Base-by-base conservation (phyloP, 2,797 vertebrate genomes). In the Prionace glauca region DNA sequence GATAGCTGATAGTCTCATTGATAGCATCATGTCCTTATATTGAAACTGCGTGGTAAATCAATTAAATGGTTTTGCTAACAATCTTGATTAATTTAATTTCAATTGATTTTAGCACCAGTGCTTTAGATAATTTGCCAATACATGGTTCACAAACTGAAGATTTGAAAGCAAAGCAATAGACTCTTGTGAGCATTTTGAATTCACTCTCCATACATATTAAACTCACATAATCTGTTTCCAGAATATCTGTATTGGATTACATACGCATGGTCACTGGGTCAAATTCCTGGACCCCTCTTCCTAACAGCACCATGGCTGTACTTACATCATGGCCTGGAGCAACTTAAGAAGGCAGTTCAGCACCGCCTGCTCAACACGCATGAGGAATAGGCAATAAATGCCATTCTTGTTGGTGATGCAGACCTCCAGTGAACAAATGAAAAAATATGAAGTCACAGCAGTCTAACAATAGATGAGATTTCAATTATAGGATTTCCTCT, bases 1-100 rank as follows among this genome's bases (percentile, higher is more conserved):
- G 91, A 96, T 96, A 11, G 95, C 95, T 67, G 96, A 96, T 77
- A 96, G 95, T 96, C 96, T 96, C 95, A 88, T 96, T 72, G 88
- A 96, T 77, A 96, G 94, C 95, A 71, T 95, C 79, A 86, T 95
- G 96, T 95, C 96, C 96, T 91, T 95, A 50, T 91, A 96, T 95
- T 60, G 84, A 95, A 97, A 96, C 95, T 96, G 96, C 95, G 65
- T 69, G 95, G 96, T 96, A 96, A 96, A 96, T 97, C 97, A 96
- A 94, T 97, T 96, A 96, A 96, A 96, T 67, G 79, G 71, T 96
- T 96, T 96, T 96, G 95, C 96, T 96, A 96, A 96, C 96, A 96
- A 96, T 91, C 96, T 95, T 96, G 96, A 96, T 96, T 97, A 96
- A 96, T 96, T 96, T 96, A 96, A 71, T 96, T 96, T 96, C 96